Evolutionary conservation across 2,888 invertebrate species (phyloP).

Genomic region (Petrolisthes cinctipes): DNA sequence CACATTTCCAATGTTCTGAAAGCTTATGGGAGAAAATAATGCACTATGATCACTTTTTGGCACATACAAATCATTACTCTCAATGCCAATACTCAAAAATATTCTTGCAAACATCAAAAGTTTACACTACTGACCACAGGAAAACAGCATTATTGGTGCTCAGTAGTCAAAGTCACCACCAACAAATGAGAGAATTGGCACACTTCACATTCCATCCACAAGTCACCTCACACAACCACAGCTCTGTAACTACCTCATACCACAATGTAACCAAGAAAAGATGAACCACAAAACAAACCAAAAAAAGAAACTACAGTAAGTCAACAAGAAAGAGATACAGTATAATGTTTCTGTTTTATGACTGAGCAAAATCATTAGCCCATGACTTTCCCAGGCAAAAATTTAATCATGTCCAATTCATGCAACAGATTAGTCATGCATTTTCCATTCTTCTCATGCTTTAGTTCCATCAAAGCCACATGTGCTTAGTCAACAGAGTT

Average conservation of each 20-base stretch:
- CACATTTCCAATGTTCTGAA: too few relatives aligned
- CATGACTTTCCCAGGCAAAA: constrained; percentile 11
- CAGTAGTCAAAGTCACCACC: too few relatives aligned
- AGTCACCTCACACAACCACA: background rate
- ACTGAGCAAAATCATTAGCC: background rate
- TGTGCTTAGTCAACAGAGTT: too few relatives aligned
- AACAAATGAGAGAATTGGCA: too few relatives aligned
- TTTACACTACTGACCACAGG: too few relatives aligned
- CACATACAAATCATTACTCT: too few relatives aligned
- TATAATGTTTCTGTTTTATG: constrained; percentile 17
- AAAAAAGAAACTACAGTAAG: background rate
- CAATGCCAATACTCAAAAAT: too few relatives aligned
- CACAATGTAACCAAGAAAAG: background rate
- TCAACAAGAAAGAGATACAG: background rate
- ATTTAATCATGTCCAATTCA: background rate
- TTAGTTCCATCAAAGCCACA: background rate
- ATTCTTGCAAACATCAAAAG: too few relatives aligned
- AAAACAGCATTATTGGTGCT: too few relatives aligned
- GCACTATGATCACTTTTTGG: too few relatives aligned
- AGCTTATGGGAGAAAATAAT: too few relatives aligned
- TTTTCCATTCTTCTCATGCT: background rate
- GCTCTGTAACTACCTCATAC: background rate
- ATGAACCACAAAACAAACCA: constrained; percentile 4
- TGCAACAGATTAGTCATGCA: background rate
- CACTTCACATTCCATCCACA: background rate